Conservation (phyloP, 1,140 invertebrate species). For the Orchesella cincta region DNA sequence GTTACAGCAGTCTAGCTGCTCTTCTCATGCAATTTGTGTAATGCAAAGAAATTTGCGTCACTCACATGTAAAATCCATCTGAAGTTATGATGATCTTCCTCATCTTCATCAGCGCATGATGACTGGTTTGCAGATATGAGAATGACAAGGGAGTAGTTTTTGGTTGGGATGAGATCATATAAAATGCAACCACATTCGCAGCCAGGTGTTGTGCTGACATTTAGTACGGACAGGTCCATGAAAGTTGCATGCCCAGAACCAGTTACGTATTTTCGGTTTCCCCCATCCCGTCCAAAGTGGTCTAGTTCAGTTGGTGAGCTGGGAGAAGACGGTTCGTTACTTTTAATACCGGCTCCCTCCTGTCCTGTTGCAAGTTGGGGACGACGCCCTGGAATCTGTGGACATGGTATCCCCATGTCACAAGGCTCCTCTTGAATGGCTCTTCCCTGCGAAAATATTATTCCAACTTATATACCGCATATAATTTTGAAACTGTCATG, state of each 20-base stretch:
- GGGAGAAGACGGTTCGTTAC: background rate
- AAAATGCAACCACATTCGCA: constrained; percentile 50
- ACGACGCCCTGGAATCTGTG: background rate
- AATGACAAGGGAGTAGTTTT: constrained; percentile 45
- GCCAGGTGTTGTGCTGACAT: constrained; percentile 36
- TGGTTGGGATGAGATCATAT: constrained; percentile 39
- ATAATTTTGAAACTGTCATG: too few relatives aligned
- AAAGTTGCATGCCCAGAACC: background rate
- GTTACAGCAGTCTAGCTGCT: too few relatives aligned
- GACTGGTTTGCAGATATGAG: constrained; percentile 46
- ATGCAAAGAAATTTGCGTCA: too few relatives aligned
- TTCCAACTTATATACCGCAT: too few relatives aligned
- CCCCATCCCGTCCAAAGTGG: background rate
- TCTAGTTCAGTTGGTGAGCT: background rate
- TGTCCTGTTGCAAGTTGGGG: background rate
- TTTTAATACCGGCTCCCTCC: background rate
- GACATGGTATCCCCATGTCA: constrained; percentile 11
- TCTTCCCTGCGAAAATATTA: constrained; percentile 38
- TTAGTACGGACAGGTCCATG: constrained; percentile 29
- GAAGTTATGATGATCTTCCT: constrained; percentile 46
- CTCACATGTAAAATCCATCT: constrained; percentile 49
- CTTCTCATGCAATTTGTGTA: too few relatives aligned
- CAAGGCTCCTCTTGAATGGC: constrained; percentile 45
- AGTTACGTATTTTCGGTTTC: constrained; percentile 4
- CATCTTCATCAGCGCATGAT: constrained; percentile 44